Percentiles rank a stretch among this genome's conserved stretches.
These are phyloP conservation scores for Furnarius figulus DNA, from an alignment of 2,113 vertebrate genomes.

Conservation along the genomic window DNA sequence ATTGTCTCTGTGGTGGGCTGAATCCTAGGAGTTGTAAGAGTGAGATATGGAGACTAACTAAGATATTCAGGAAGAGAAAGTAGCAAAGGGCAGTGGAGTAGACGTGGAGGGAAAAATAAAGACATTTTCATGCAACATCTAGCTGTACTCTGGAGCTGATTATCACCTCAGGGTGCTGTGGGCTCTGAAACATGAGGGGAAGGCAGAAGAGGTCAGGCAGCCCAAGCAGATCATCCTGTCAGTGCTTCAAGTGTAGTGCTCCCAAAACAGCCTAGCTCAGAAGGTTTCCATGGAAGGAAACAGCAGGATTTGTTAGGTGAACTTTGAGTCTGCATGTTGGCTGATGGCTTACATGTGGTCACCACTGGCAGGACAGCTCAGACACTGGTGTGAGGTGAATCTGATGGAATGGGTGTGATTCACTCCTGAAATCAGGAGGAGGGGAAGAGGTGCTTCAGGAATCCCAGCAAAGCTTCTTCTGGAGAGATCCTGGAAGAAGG, in stretches of 20 bases:
- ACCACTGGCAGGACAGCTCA: background rate
- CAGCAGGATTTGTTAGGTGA: background rate
- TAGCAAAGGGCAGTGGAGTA: background rate
- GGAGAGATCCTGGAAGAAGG: no score
- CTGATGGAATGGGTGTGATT: background rate
- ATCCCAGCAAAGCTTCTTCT: no score
- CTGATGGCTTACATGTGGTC: background rate
- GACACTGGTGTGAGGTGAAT: background rate
- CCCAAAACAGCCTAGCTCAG: background rate
- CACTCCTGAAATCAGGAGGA: background rate
- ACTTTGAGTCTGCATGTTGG: background rate
- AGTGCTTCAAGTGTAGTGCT: background rate
- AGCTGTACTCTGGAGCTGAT: background rate
- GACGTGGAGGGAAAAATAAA: background rate
- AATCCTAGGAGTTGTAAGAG: background rate
- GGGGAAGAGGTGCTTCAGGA: background rate
- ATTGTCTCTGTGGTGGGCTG: background rate
- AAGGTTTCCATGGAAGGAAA: background rate
- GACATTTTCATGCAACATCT: background rate
- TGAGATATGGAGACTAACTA: background rate
- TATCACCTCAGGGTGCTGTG: background rate
- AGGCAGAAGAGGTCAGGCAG: background rate
- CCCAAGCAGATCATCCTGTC: background rate
- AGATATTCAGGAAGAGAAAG: background rate
- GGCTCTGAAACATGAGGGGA: background rate